Evolutionary conservation across 2,113 vertebrate genomes (phyloP).

Genomic region (Sitta europaea): DNA sequence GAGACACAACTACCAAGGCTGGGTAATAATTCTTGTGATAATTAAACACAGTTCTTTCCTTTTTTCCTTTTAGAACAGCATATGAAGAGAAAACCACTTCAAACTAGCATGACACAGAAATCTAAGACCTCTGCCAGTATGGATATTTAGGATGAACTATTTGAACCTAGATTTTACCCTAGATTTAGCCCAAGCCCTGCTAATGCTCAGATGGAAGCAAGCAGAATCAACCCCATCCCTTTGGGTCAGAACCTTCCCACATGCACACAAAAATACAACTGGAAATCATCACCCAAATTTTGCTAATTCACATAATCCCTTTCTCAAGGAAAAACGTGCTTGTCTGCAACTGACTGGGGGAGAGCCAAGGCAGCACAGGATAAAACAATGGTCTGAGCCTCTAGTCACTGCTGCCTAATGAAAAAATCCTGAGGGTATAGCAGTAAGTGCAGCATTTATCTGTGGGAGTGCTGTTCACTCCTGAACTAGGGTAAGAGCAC

Average conservation of each 20-base stretch:
- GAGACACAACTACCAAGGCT: neutral
- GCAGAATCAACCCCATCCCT: neutral
- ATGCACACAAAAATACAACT: neutral
- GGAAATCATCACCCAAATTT: neutral
- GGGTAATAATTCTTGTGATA: neutral
- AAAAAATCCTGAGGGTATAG: neutral
- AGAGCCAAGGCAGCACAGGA: neutral
- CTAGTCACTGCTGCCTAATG: neutral
- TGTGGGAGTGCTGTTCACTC: neutral
- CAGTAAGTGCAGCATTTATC: neutral
- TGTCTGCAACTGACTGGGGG: neutral
- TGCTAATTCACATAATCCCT: neutral
- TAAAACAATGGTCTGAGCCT: rapidly evolving
- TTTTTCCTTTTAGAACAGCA: neutral
- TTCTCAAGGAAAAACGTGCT: neutral
- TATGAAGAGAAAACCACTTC: neutral
- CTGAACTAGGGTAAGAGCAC: neutral
- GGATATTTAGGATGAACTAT: neutral
- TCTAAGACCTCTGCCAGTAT: neutral
- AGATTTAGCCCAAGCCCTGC: neutral
- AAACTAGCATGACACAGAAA: neutral
- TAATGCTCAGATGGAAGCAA: neutral
- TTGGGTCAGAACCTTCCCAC: neutral
- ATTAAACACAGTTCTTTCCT: neutral
- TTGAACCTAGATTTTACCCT: neutral